phyloP scores from a whole-genome alignment of 23 tunicate species.

The Ascidia mentula region DNA sequence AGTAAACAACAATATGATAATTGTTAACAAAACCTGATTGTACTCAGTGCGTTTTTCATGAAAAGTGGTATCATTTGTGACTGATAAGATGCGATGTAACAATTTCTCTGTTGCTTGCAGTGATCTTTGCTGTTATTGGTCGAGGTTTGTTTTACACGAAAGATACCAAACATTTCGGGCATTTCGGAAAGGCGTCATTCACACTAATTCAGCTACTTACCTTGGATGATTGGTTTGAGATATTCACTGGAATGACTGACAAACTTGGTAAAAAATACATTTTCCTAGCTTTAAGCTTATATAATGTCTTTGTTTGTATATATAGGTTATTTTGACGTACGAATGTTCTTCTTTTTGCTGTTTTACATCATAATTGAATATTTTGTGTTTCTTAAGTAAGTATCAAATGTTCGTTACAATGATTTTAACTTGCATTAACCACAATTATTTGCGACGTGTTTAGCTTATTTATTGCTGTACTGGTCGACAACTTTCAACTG shows the following conservation, averaged over 20 bases:
- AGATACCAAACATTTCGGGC: constrained; percentile 71
- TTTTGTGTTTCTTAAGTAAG: constrained; percentile 90
- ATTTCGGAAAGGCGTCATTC: constrained; percentile 65
- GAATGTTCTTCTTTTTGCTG: constrained; percentile 70
- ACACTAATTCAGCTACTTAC: constrained; percentile 81
- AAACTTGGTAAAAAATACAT: constrained; percentile 63
- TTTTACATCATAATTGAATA: constrained; percentile 83
- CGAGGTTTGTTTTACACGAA: constrained; percentile 63
- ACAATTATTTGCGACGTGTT: constrained; percentile 14
- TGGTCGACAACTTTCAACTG: constrained; percentile 91
- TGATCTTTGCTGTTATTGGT: constrained; percentile 89
- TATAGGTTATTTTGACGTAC: constrained; percentile 77
- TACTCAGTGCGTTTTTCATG: no score
- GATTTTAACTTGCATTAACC: not conserved
- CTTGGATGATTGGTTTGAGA: constrained; percentile 92
- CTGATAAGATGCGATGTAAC: no score
- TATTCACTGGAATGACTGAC: constrained; percentile 85
- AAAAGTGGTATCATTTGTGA: no score
- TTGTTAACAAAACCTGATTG: no score
- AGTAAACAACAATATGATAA: no score
- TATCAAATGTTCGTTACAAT: not conserved
- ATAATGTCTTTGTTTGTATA: not conserved
- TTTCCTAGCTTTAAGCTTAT: no score
- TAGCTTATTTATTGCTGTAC: constrained; percentile 88
- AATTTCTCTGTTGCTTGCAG: constrained; percentile 10